Evolutionary conservation across 2,113 vertebrate genomes (phyloP).

Genomic region (Todiramphus chloris): DNA sequence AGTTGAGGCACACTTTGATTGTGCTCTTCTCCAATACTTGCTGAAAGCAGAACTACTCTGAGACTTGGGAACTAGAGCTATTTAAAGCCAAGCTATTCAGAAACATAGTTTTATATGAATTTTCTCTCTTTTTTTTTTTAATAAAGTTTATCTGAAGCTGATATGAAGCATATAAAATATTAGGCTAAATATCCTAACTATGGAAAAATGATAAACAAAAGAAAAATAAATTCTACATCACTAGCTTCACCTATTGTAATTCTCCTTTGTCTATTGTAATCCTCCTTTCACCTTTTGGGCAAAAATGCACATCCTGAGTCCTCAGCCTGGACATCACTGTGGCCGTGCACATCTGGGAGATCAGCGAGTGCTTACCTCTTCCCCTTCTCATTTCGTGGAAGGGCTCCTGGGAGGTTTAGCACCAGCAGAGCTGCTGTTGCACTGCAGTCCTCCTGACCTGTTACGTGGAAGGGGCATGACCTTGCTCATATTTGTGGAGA

Average conservation of each 20-base stretch:
- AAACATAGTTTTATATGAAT: neutral
- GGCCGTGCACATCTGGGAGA: neutral
- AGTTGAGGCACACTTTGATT: neutral
- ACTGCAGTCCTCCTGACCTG: neutral
- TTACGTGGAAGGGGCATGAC: neutral
- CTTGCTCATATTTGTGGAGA: neutral
- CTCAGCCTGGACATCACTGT: neutral
- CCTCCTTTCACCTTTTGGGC: neutral
- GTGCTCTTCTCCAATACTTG: neutral
- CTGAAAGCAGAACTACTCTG: neutral
- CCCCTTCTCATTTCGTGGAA: neutral
- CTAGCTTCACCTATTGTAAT: neutral
- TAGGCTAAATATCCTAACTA: neutral
- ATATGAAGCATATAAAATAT: neutral
- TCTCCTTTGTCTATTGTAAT: neutral
- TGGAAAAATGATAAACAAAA: neutral
- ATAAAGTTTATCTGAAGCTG: neutral
- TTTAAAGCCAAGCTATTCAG: neutral
- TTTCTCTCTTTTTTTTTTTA: neutral
- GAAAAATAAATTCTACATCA: neutral
- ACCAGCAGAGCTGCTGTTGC: neutral
- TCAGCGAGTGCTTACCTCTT: accelerated
- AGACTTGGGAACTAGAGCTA: neutral
- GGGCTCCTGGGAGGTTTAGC: neutral
- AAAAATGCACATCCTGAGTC: neutral